Evolutionary conservation across 2,888 invertebrate genomes (phyloP).

Genomic region (Pyrrhopygopsis socrates): DNA sequence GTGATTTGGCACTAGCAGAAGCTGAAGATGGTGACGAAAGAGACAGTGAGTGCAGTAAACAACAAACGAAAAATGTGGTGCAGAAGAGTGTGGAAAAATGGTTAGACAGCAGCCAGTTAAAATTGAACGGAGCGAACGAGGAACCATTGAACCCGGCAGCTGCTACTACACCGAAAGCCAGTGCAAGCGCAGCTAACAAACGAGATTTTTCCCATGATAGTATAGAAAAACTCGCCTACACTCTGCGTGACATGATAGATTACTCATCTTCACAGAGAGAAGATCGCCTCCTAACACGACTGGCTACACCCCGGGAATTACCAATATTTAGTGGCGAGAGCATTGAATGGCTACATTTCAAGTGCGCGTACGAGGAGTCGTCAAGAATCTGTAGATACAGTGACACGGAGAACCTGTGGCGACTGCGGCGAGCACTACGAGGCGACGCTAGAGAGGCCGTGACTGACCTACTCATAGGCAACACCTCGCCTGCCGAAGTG

Average conservation of each 20-base stretch:
- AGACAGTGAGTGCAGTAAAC: slow-evolving; percentile 21
- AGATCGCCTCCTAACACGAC: neutral
- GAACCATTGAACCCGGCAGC: neutral
- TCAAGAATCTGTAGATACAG: neutral
- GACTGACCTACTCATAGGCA: slow-evolving; percentile 70
- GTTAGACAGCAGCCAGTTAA: slow-evolving; percentile 4
- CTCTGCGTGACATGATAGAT: neutral
- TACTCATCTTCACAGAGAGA: neutral
- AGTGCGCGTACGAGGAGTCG: slow-evolving; percentile 6
- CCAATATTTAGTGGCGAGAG: slow-evolving; percentile 24
- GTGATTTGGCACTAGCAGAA: slow-evolving; percentile 42
- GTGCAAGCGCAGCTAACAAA: neutral
- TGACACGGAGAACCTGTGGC: slow-evolving; percentile 64
- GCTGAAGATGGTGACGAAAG: slow-evolving; percentile 26
- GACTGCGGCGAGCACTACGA: slow-evolving; percentile 64
- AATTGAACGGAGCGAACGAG: neutral
- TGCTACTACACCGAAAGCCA: neutral
- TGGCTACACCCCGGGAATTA: slow-evolving; percentile 13
- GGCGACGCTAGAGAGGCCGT: slow-evolving; percentile 80
- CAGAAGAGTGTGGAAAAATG: slow-evolving; percentile 25
- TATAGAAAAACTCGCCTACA: neutral
- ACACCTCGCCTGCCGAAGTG: slow-evolving; percentile 53
- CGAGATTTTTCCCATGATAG: neutral
- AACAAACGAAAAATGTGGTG: neutral
- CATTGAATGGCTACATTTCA: neutral